These are phyloP conservation scores for Desmodus rotundus DNA, from an alignment of 2,113 vertebrate species.

Conservation along the genomic window DNA sequence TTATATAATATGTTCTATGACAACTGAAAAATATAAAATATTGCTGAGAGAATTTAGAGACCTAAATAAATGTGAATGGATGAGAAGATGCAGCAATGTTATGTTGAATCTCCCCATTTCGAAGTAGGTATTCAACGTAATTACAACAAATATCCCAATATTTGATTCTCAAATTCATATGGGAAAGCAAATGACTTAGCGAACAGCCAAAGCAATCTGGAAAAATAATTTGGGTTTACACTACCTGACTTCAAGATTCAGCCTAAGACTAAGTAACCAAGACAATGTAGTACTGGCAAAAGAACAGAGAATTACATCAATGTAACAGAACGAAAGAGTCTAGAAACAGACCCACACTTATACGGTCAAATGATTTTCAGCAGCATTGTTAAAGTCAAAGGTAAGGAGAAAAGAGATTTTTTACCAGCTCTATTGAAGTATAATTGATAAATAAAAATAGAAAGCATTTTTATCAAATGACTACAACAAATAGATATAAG, in stretches of 20 bases:
- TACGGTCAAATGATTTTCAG: neutral
- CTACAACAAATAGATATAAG: neutral
- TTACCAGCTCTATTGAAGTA: neutral
- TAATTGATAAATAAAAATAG: neutral
- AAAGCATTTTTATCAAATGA: neutral
- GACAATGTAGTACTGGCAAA: neutral
- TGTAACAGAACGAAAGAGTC: neutral
- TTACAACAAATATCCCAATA: conserved; percentile 1
- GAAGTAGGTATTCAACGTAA: neutral
- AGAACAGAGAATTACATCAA: neutral
- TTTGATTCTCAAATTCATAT: conserved; percentile 18
- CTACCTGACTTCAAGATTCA: neutral
- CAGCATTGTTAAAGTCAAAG: neutral
- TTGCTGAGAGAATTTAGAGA: neutral
- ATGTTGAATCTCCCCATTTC: neutral
- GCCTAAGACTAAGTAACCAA: neutral
- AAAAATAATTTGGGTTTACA: neutral
- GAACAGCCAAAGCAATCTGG: neutral
- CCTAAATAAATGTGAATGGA: neutral
- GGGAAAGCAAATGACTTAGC: neutral
- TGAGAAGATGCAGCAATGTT: neutral
- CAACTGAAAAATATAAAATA: conserved; percentile 6
- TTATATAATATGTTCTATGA: neutral
- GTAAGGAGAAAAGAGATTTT: neutral
- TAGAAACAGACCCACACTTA: neutral